phyloP scores from a whole-genome alignment of 1,140 invertebrate genomes.

The Hycleus cichorii region DNA sequence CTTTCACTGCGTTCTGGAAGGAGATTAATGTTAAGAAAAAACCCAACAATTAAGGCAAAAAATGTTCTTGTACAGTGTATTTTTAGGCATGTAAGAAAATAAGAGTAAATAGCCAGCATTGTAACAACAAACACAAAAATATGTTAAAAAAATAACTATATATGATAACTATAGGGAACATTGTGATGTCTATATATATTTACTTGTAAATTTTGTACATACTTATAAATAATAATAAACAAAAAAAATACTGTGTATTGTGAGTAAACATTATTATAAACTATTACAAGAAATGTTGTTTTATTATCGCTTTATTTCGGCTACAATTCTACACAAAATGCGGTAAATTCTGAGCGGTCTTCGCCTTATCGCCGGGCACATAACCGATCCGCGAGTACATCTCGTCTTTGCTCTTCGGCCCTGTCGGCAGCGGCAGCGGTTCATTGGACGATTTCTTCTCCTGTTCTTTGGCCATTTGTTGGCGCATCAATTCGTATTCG shows the following conservation, averaged over 20 bases:
- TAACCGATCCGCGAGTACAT: slow-evolving; percentile 64
- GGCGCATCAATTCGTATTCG: slow-evolving; percentile 58
- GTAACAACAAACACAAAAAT: slow-evolving; percentile 15
- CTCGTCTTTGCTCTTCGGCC: slow-evolving; percentile 50
- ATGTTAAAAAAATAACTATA: slow-evolving; percentile 7
- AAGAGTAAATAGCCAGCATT: slow-evolving; percentile 30
- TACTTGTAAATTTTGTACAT: slow-evolving; percentile 45
- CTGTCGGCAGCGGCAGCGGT: slow-evolving; percentile 39
- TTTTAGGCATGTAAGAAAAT: slow-evolving; percentile 34
- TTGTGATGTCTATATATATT: slow-evolving; percentile 43
- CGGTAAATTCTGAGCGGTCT: background rate
- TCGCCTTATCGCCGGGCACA: background rate
- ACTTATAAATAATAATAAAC: slow-evolving; percentile 22
- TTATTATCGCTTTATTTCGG: slow-evolving; percentile 2
- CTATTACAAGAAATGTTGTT: slow-evolving; percentile 38
- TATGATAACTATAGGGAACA: slow-evolving; percentile 40
- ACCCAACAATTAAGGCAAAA: too few relatives aligned
- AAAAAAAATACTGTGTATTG: slow-evolving; percentile 41
- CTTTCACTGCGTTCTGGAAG: too few relatives aligned
- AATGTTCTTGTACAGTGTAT: slow-evolving; percentile 42
- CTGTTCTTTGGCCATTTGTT: slow-evolving; percentile 46
- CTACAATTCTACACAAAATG: background rate
- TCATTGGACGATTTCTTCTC: slow-evolving; percentile 43
- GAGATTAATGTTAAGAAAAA: slow-evolving; percentile 31
- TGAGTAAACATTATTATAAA: slow-evolving; percentile 44